Conservation (phyloP, 1,140 invertebrate species). For the Drosophila biarmipes region DNA sequence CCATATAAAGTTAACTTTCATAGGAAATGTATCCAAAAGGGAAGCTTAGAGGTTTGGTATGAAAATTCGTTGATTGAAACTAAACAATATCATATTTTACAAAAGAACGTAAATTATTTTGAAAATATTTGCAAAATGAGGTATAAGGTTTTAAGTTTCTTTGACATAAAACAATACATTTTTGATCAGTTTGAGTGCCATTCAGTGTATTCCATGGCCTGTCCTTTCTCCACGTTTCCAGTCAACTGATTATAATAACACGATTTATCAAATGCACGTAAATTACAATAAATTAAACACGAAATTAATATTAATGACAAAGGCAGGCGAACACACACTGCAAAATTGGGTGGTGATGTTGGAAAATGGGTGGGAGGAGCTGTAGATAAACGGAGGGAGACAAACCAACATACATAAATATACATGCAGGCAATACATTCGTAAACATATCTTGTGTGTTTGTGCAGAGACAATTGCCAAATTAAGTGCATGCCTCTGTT, state of each 20-base stretch:
- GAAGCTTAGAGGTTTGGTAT: too few relatives aligned
- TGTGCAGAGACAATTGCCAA: slow-evolving; percentile 72
- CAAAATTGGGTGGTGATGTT: neutral
- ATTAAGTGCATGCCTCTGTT: slow-evolving; percentile 71
- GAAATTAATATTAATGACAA: slow-evolving; percentile 81
- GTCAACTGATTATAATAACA: slow-evolving; percentile 76
- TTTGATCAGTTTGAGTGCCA: neutral
- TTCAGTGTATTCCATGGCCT: slow-evolving; percentile 10
- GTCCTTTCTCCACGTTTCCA: slow-evolving; percentile 43
- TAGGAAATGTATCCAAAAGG: too few relatives aligned
- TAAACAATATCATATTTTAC: too few relatives aligned
- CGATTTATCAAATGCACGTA: slow-evolving; percentile 82
- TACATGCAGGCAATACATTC: slow-evolving; percentile 12
- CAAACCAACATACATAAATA: slow-evolving; percentile 19
- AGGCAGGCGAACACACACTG: slow-evolving; percentile 39
- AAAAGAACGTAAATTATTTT: too few relatives aligned
- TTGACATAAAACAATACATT: neutral
- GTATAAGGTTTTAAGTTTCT: neutral
- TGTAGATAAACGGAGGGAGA: slow-evolving; percentile 19
- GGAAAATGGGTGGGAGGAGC: neutral
- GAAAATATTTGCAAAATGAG: too few relatives aligned
- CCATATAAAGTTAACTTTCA: too few relatives aligned
- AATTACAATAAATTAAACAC: slow-evolving; percentile 82
- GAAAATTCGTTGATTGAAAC: too few relatives aligned
- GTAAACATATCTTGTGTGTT: slow-evolving; percentile 13